Base-by-base conservation (phyloP, 2,797 vertebrate species). In the Melopsittacus undulatus region DNA sequence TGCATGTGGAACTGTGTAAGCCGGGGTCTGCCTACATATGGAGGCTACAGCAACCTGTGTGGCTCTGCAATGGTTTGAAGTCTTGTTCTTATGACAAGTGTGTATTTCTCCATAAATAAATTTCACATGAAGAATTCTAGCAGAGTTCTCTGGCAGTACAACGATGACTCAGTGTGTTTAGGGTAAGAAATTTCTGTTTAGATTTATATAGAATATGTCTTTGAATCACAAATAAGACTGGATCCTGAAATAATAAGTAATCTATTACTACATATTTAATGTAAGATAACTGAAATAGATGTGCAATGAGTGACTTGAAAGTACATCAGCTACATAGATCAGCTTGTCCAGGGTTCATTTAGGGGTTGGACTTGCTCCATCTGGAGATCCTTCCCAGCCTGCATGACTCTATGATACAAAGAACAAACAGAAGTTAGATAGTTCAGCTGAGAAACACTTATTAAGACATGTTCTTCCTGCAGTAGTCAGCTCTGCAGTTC, bases 401-500 rank as follows among this genome's bases (percentile, higher is more conserved):
- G 83, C 66, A 21, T 0, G 3, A 42, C 69, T 66, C 27, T 36
- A 5, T 18, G 30, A 29, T 83, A 88, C 69, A 94, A 91, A 94
- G 83, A 90, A 40, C 46, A 76, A 67, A 19, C 15, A 85, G 38
- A 84, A 75, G 42, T 70, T 85, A 45, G 32, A 80, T 49, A 82
- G 63, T 61, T 94, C 80, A 92, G 29, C 59, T 68, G 83, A 0
- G 4, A 75, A 90, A 43, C 49, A 38, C 38, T 84, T 70, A 63
- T 20, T 69, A 40, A 82, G 78, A 56, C 1, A 2, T 59, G 54
- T 85, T 87, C 17, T 27, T 87, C 59, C 73, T 78, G 45, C 46
- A 52, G 42, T 54, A 90, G 57, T 92, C 90, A 92, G 59, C 57
- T 86, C 61, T 87, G 29, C 26, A 49, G 42, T 81, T 91, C 74